Percentiles rank a stretch among this genome's conserved stretches.
Evolutionary conservation across 1,140 invertebrate genomes (phyloP).

Genomic region (Drosophila sechellia): DNA sequence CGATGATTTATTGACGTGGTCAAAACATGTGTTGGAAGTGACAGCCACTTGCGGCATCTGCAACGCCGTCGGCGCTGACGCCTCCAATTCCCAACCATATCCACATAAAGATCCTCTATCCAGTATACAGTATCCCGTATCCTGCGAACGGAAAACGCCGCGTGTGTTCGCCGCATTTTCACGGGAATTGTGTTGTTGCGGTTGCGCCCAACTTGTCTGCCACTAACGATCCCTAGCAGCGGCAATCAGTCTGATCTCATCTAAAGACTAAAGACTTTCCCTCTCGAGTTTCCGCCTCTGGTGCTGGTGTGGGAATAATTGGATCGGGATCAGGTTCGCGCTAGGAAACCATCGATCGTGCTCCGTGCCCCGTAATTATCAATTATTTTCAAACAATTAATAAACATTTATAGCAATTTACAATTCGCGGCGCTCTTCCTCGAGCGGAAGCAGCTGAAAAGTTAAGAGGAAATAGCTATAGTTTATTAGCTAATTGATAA

Average conservation of each 20-base stretch:
- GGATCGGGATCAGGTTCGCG: slow-evolving; percentile 69
- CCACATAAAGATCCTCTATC: neutral
- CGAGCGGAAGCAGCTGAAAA: slow-evolving; percentile 64
- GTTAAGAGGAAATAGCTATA: neutral
- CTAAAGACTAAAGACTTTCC: slow-evolving; percentile 23
- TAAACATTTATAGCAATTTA: slow-evolving; percentile 69
- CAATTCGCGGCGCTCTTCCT: slow-evolving; percentile 34
- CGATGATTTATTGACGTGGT: slow-evolving; percentile 83
- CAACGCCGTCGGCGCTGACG: slow-evolving; percentile 71
- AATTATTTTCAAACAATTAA: slow-evolving; percentile 74
- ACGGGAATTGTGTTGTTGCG: slow-evolving; percentile 76
- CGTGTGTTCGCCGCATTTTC: slow-evolving; percentile 74
- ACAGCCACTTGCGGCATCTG: slow-evolving; percentile 84
- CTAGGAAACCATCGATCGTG: slow-evolving; percentile 16
- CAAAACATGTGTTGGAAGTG: slow-evolving; percentile 84
- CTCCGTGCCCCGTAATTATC: slow-evolving; percentile 64
- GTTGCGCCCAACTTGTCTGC: slow-evolving; percentile 84
- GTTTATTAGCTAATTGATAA: neutral
- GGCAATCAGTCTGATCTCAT: slow-evolving; percentile 78
- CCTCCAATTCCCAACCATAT: slow-evolving; percentile 23
- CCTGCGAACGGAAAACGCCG: slow-evolving; percentile 50
- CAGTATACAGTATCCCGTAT: slow-evolving; percentile 1
- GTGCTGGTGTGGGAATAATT: slow-evolving; percentile 73
- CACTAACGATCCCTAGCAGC: slow-evolving; percentile 82
- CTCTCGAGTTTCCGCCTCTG: slow-evolving; percentile 71